These are phyloP conservation scores for Aegypius monachus DNA, from an alignment of 2,113 vertebrate species.

Conservation along the genomic window DNA sequence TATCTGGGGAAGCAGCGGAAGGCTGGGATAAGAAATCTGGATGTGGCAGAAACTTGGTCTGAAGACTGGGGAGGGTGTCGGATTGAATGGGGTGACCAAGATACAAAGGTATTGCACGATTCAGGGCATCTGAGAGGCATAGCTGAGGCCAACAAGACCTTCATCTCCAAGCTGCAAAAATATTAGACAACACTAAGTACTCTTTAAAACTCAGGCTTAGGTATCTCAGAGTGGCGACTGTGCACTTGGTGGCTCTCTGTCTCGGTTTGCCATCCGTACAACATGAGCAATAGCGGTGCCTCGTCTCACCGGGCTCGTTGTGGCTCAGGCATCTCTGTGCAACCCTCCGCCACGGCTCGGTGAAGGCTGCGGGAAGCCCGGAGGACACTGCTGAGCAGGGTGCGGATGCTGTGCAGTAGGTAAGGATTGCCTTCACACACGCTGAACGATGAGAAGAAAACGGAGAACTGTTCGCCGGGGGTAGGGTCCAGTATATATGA, in stretches of 20 bases:
- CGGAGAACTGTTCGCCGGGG: rapidly evolving
- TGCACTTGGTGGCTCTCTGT: neutral
- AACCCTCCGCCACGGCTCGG: rapidly evolving
- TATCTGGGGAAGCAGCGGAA: neutral
- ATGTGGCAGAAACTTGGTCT: neutral
- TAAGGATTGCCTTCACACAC: neutral
- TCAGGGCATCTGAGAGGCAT: neutral
- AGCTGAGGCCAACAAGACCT: neutral
- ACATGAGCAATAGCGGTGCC: neutral
- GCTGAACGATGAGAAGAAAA: neutral
- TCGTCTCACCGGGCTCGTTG: rapidly evolving
- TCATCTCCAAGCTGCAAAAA: neutral
- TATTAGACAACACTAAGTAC: neutral
- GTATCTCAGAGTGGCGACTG: neutral
- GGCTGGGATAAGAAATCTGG: neutral
- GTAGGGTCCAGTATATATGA: neutral
- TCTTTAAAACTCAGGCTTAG: neutral
- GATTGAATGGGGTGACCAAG: neutral
- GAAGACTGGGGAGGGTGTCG: neutral
- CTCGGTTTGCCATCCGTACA: neutral
- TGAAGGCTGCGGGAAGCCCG: neutral
- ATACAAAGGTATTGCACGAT: neutral
- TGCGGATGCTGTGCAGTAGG: neutral
- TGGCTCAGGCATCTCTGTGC: rapidly evolving
- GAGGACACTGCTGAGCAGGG: neutral